These are phyloP conservation scores for zebrafish (Danio rerio) DNA, from an alignment of 2,113 vertebrate species.

Conservation along the genomic window GRCz12tu NC_133197.1:35358001-35358500, in stretches of 20 bases:
- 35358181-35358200: constrained; percentile 17
- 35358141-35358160: not conserved
- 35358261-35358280: too few species aligned
- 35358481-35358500: not conserved
- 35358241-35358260: not conserved
- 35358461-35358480: not conserved
- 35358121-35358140: not conserved
- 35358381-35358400: not conserved
- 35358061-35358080: not conserved
- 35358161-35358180: constrained; percentile 18
- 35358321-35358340: constrained; percentile 16
- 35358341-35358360: not conserved
- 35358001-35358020: not conserved
- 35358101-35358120: not conserved
- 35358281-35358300: not conserved
- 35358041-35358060: not conserved
- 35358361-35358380: constrained; percentile 18
- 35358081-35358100: not conserved
- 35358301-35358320: not conserved
- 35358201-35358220: constrained; percentile 7
- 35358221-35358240: not conserved
- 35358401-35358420: not conserved
- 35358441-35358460: not conserved
- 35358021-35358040: not conserved
- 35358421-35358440: not conserved